Percentiles rank a stretch among this genome's conserved stretches.
phyloP scores from a whole-genome alignment of 1,140 invertebrate genomes.

The Heterodera schachtii region DNA sequence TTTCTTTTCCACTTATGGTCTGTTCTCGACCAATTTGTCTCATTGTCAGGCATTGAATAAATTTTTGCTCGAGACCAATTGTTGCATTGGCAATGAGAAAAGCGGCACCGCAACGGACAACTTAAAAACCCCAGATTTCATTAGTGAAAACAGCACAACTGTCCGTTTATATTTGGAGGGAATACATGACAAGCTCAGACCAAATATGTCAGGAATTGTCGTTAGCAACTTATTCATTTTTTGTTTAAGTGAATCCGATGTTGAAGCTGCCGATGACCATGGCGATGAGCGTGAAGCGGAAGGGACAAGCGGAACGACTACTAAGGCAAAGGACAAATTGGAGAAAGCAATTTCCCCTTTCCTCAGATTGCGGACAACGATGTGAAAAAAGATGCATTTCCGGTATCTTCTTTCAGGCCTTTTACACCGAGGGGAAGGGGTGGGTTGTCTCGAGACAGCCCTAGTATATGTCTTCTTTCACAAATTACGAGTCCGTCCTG shows the following conservation, averaged over 20 bases:
- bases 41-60: not conserved
- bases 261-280: slow-evolving; percentile 28
- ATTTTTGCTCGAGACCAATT: not conserved
- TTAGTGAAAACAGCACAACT: not conserved
- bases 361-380: not conserved
- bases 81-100: not conserved
- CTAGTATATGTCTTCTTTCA: too few species aligned
- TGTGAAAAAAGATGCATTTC: not conserved
- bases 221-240: not conserved
- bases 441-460: too few species aligned
- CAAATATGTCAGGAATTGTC: slow-evolving; percentile 14
- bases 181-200: slow-evolving; percentile 23
- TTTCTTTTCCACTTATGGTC: not conserved
- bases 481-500: not conserved
- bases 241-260: slow-evolving; percentile 44
- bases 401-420: not conserved
- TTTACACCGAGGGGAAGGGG: too few species aligned
- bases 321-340: not conserved
- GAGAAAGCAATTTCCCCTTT: not conserved
- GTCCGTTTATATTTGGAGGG: slow-evolving; percentile 21
- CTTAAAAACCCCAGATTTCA: not conserved
- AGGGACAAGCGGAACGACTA: slow-evolving; percentile 16
- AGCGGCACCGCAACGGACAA: not conserved
- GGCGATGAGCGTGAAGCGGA: slow-evolving; percentile 21
- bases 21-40: not conserved